Evolutionary conservation across 2,113 vertebrate species (phyloP), one percentile per base, ranked within the genome.

Genomic region (Saguinus imperator): DNA sequence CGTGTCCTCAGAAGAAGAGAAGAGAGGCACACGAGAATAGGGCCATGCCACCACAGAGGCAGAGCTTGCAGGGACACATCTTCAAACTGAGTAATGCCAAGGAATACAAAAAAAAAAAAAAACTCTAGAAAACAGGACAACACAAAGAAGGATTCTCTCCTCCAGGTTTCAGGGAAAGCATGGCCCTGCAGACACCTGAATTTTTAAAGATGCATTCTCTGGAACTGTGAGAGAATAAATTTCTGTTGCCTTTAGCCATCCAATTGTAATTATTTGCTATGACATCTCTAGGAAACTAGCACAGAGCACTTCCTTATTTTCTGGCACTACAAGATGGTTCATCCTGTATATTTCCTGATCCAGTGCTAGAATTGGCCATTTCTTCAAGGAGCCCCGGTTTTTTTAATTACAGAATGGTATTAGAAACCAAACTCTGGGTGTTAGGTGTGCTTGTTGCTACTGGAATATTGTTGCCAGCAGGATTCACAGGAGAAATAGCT

Each of bases 361-460:
- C n/a, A 35, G 68, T 45, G 57, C 16, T 80, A 52, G 57, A 72
- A 37, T 14, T 18, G 40, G 57, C 52, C 73, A 57, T 73, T 73
- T 81, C 37, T 23, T 91, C 70, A 40, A 75, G n/a, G 70, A 87
- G 3, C 29, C 6, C n/a, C 50, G 20, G 5, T 35, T 77, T 35
- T 4, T 84, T 73, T 72, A 37, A 8, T 43, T 43, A 64, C 32
- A 81, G 29, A 89, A 84, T 27, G 45, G 48, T n/a, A 58, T 48
- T 86, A 94, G 83, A 91, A 94, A 86, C 70, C 48, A 32, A 87
- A 95, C 23, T 75, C 75, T 84, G 40, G 37, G 58, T 21, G 52
- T 35, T 43, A 12, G 7, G 57, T 70, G 8, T 80, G 10, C 70
- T 52, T 75, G 11, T 43, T 70, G 43, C 29, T 75, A 7, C 61